Base-by-base conservation (phyloP, 2,113 vertebrate species). In the Diglossa brunneiventris region DNA sequence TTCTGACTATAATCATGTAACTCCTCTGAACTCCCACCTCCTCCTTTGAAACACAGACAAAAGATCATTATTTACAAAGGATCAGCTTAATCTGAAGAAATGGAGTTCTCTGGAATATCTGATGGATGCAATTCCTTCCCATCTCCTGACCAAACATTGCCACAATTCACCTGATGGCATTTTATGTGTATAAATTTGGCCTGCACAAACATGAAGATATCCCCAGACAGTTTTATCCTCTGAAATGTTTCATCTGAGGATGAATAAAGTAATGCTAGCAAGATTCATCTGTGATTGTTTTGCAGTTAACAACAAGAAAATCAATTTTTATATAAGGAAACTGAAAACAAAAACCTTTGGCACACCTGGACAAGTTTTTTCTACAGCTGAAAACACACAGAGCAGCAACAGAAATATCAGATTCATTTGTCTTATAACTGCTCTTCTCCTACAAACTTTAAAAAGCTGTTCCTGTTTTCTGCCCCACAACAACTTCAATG, bases 1-100 rank as follows among this genome's bases (percentile, higher is more conserved):
- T 73, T 89, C 76, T 67, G 73, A 62, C 58, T 50, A 35, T 67
- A 81, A 92, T 66, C 89, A 91, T 2, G 0, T 26, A 93, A 82
- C 67, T 66, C 44, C 86, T 68, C 72, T 76, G 44, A 95, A 83
- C 77, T 91, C 87, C 87, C 61, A 92, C 80, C 64, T 83, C 59
- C 49, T 69, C 3, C 59, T 81, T 46, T 83, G n/a, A 28, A 92
- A 73, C 56, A 79, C 44, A 90, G 61, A 90, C 76, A 89, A 86
- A 7, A 77, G 50, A n/a, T 52, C 33, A 56, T 68, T 88, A 93
- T 83, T 89, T 86, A 89, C 91, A 58, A 87, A 78, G 44, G 31
- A 91, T 37, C 47, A 50, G n/a, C 35, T 73, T 20, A 2, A 89
- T 50, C 22, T 77, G 21, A 73, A 53, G 61, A 52, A 62, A 77